Evolutionary conservation across 2,797 vertebrate genomes (phyloP).

Genomic region (Oreochromis mossambicus): DNA sequence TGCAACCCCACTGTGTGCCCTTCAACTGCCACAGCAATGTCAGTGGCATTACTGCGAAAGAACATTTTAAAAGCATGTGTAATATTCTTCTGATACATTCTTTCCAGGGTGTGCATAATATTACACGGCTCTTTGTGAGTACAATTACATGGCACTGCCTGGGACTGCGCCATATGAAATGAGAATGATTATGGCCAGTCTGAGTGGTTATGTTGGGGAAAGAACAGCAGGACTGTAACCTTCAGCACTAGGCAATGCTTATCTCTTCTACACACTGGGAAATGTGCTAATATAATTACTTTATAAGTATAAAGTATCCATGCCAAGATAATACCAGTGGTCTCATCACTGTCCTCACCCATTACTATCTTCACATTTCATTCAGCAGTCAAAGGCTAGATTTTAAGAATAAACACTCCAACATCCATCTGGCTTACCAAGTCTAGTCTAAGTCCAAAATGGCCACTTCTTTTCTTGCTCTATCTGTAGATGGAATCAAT

Average conservation of each 20-base stretch:
- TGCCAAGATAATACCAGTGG: neutral
- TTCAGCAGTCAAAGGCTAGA: constrained; percentile 6
- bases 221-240: constrained; percentile 25
- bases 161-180: constrained; percentile 18
- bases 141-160: constrained; percentile 32
- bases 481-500: constrained; percentile 39
- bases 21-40: constrained; percentile 12
- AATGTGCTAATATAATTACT: constrained; percentile 36
- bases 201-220: constrained; percentile 18
- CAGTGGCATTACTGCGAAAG: constrained; percentile 12
- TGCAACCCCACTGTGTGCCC: neutral
- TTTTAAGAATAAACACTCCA: neutral
- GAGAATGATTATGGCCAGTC: constrained; percentile 29
- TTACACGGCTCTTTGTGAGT: constrained; percentile 17
- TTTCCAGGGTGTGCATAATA: constrained; percentile 27
- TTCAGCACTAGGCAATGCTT: constrained; percentile 29
- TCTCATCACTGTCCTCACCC: neutral
- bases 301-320: constrained; percentile 36
- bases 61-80: constrained; percentile 32
- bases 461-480: neutral
- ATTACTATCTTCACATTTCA: constrained; percentile 6
- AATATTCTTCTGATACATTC: constrained; percentile 11
- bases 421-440: neutral
- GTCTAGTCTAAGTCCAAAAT: neutral
- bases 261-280: constrained; percentile 9